Percentiles rank a stretch among this genome's conserved stretches.
Conservation (phyloP, 2,797 vertebrate species). For the Limnodromus scolopaceus region DNA sequence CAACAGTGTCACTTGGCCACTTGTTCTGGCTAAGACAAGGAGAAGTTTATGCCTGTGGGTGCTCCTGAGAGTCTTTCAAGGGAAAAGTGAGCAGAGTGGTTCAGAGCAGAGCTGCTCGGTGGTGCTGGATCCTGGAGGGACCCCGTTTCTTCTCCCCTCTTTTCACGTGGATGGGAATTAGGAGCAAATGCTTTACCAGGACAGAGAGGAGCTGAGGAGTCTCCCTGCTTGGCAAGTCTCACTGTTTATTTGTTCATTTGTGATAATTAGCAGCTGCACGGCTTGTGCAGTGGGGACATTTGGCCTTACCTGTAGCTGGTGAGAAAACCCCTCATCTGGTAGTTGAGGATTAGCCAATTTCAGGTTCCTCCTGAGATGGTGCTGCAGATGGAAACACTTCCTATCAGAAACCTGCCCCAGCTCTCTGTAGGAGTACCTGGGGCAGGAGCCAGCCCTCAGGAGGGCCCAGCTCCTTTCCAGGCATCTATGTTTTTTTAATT, state of each 20-base stretch:
- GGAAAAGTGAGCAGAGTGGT: constrained; percentile 41
- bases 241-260: background rate
- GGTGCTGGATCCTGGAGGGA: background rate
- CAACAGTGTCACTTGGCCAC: constrained; percentile 74
- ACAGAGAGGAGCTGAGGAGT: background rate
- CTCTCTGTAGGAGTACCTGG: background rate
- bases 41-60: constrained; percentile 48
- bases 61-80: constrained; percentile 26
- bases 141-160: background rate
- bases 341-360: constrained; percentile 48
- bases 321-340: constrained; percentile 50
- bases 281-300: background rate
- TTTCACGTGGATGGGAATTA: background rate
- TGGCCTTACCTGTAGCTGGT: constrained; percentile 58
- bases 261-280: background rate
- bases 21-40: constrained; percentile 66
- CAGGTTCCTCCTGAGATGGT: background rate
- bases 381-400: background rate
- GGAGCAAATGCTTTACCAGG: background rate
- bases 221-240: background rate
- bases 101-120: background rate
- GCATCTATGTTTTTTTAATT: background rate
- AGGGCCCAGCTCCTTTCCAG: background rate
- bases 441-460: background rate
- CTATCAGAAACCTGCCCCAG: background rate